These are phyloP conservation scores for Falco punctatus DNA, from an alignment of 2,113 vertebrate species.

Conservation along the genomic window DNA sequence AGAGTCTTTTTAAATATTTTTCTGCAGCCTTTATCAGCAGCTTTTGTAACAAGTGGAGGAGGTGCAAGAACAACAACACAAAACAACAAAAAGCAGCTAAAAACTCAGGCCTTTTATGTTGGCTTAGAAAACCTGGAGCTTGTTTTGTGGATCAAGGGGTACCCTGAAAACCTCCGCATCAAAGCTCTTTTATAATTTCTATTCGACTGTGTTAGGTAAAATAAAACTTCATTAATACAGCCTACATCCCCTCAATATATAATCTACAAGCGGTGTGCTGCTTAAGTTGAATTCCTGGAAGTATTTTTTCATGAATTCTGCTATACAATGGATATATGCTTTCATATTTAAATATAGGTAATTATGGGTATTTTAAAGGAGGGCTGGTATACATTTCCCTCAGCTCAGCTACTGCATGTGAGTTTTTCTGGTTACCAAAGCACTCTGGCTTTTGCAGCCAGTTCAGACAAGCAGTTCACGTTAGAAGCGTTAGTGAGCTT, in stretches of 20 bases:
- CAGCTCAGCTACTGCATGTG: rapidly evolving
- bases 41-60: neutral
- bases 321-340: neutral
- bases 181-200: neutral
- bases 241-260: rapidly evolving
- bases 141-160: neutral
- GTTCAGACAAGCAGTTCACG: neutral
- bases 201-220: neutral
- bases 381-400: neutral
- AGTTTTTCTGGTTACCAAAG: neutral
- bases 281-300: neutral
- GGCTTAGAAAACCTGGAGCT: neutral
- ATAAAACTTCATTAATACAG: neutral
- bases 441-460: neutral
- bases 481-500: neutral
- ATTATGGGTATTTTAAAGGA: neutral
- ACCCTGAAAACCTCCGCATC: neutral
- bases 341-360: neutral
- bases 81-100: neutral
- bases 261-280: neutral
- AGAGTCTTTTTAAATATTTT: rapidly evolving
- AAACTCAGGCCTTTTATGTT: neutral
- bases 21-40: neutral
- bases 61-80: neutral
- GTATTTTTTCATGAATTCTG: neutral